These are phyloP conservation scores for Diplosoma virens DNA, from an alignment of 23 tunicate genomes.

Conservation along the genomic window DNA sequence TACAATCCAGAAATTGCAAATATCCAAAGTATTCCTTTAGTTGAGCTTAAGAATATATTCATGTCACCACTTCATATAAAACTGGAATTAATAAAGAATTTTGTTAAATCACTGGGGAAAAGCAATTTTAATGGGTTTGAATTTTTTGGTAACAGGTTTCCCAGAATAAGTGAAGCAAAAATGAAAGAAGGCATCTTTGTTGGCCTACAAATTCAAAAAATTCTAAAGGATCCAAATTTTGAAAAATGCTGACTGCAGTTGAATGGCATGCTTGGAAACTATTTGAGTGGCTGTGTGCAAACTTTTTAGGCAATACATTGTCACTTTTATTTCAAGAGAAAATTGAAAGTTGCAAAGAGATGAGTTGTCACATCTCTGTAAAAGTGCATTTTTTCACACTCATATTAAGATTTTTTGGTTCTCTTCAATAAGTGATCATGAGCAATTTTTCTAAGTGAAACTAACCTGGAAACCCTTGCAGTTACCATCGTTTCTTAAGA, in stretches of 20 bases:
- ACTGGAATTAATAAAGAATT: background rate
- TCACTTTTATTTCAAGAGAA: background rate
- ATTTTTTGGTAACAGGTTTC: conserved; percentile 5
- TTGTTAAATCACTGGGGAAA: background rate
- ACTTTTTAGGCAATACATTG: background rate
- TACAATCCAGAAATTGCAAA: conserved; percentile 6
- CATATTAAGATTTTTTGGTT: too few species aligned
- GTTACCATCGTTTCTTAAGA: too few species aligned
- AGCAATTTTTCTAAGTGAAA: too few species aligned
- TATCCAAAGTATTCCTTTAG: background rate
- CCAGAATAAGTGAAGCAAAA: conserved; percentile 3
- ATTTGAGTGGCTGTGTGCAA: conserved; percentile 11
- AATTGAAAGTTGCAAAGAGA: background rate
- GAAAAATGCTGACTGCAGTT: conserved; percentile 2
- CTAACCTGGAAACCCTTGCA: too few species aligned
- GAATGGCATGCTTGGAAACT: conserved; percentile 10
- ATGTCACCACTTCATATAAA: conserved; percentile 6
- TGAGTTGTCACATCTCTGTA: background rate
- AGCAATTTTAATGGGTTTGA: background rate
- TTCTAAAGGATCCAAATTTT: background rate
- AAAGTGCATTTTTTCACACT: background rate
- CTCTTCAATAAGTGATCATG: too few species aligned
- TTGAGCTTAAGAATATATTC: background rate
- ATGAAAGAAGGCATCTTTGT: conserved; percentile 5
- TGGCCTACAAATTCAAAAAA: background rate